phyloP scores from a whole-genome alignment of 2,888 invertebrate genomes.

The Sphaerophoria taeniata region DNA sequence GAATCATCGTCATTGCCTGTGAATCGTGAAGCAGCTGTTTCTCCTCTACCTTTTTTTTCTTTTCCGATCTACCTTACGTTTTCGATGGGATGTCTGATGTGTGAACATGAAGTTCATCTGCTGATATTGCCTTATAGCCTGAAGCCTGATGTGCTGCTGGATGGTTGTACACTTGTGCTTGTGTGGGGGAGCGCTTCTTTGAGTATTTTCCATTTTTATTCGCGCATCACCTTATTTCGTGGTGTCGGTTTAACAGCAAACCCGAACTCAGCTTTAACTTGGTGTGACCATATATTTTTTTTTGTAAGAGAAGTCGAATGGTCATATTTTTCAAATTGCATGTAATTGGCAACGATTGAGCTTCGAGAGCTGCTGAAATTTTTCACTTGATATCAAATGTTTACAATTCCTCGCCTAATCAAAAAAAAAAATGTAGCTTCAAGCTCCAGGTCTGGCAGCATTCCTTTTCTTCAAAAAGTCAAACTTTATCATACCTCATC shows the following conservation, averaged over 20 bases:
- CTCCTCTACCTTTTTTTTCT: slow-evolving; percentile 40
- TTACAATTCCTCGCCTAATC: too few relatives aligned
- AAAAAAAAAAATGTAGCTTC: too few relatives aligned
- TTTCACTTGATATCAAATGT: too few relatives aligned
- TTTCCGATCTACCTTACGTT: slow-evolving; percentile 1
- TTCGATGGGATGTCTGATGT: too few relatives aligned
- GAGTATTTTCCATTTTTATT: slow-evolving; percentile 30
- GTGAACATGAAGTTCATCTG: neutral
- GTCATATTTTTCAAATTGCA: too few relatives aligned
- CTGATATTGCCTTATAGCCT: neutral
- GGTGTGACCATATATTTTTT: slow-evolving; percentile 10
- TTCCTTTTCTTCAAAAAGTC: too few relatives aligned
- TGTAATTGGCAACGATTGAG: too few relatives aligned
- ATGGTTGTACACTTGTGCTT: slow-evolving; percentile 32
- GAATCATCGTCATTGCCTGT: slow-evolving; percentile 2
- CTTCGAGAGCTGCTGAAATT: too few relatives aligned
- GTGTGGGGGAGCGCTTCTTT: slow-evolving; percentile 57
- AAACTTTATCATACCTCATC: too few relatives aligned
- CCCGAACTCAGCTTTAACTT: slow-evolving; percentile 7
- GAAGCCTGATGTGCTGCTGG: too few relatives aligned
- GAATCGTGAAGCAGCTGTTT: slow-evolving; percentile 65
- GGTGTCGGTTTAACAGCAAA: neutral
- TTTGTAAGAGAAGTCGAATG: too few relatives aligned
- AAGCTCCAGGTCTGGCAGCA: too few relatives aligned
- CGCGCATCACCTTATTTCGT: slow-evolving; percentile 59